Base-by-base conservation (phyloP, 2,888 invertebrate genomes). In the Agrenia bidenticulata region DNA sequence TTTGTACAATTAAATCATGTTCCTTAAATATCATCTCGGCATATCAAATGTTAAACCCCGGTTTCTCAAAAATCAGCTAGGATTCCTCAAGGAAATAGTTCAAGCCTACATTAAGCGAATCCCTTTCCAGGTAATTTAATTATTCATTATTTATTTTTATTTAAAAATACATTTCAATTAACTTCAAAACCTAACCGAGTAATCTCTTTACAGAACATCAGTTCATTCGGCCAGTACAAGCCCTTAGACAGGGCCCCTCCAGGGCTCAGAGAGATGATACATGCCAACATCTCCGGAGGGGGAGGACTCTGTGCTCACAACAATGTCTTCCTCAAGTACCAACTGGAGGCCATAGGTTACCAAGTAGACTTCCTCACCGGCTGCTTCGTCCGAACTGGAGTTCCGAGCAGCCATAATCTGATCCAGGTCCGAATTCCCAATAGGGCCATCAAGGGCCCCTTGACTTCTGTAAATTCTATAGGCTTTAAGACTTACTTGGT, bases 71-170 rank as follows among this genome's bases (percentile, higher is more conserved):
- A 58, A 67, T 24, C 57, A 19, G 32, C 32, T 67, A 39, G 54
- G 37, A 2, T 42, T 67, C 9, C 23, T 70, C 2, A 63, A 59
- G n/a, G 54, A 70, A 26, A 51, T 70, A 27, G 21, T 70, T 1
- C 53, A 45, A 13, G 58, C 58, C 1, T 37, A 63, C 41, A 23
- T 70, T 17, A 17, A 63, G 7, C 51, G 51, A 37, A 23, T 61
- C 7, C 70, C 67, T n/a, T 70, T 70, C 23, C 67, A 70, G 64
- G 70, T 70, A 37, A 64, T n/a, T 42, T 19, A 45, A 50, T 15
- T 57, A 1, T 19, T 32, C 32, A 32, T n/a, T n/a, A n/a, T n/a
- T n/a, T n/a, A n/a, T n/a, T n/a, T n/a, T n/a, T n/a, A n/a, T n/a
- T n/a, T n/a, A n/a, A n/a, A n/a, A n/a, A n/a, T n/a, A n/a, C n/a